These are phyloP conservation scores for Psittacula echo DNA, from an alignment of 2,797 vertebrate species.

Conservation along the genomic window DNA sequence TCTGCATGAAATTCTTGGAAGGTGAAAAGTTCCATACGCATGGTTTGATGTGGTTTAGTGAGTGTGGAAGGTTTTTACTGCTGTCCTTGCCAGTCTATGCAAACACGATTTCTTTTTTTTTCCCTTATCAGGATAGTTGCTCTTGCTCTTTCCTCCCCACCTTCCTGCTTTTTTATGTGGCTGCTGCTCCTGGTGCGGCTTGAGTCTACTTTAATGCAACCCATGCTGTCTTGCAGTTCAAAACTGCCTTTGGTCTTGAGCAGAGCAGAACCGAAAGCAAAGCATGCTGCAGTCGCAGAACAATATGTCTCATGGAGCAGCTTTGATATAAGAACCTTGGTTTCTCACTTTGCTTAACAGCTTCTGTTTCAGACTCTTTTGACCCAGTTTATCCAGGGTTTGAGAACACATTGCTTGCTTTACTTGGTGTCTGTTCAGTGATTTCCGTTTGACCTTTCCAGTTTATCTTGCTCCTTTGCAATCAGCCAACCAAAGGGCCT, in stretches of 20 bases:
- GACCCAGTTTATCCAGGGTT: not conserved
- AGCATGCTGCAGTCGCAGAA: not conserved
- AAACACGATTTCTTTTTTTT: not conserved
- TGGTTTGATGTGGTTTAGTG: not conserved
- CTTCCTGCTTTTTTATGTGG: not conserved
- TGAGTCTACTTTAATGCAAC: not conserved
- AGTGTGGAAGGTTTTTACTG: not conserved
- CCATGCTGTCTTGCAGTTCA: not conserved
- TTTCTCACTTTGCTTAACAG: slow-evolving; percentile 35
- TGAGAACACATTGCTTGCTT: not conserved
- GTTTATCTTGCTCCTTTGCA: not conserved
- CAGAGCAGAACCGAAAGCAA: not conserved
- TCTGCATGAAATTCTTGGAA: not conserved
- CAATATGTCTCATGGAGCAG: not conserved
- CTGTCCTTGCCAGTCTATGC: not conserved
- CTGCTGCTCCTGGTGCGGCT: not conserved
- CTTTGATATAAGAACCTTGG: not conserved
- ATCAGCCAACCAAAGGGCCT: not conserved
- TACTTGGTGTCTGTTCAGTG: not conserved
- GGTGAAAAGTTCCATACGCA: fast-evolving
- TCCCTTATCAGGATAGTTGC: not conserved
- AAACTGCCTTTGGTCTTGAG: not conserved
- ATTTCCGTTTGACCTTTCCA: not conserved
- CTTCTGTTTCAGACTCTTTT: slow-evolving; percentile 33
- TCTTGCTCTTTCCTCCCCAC: not conserved